phyloP scores from a whole-genome alignment of 1,140 invertebrate genomes.

The Zeugodacus cucurbitae region DNA sequence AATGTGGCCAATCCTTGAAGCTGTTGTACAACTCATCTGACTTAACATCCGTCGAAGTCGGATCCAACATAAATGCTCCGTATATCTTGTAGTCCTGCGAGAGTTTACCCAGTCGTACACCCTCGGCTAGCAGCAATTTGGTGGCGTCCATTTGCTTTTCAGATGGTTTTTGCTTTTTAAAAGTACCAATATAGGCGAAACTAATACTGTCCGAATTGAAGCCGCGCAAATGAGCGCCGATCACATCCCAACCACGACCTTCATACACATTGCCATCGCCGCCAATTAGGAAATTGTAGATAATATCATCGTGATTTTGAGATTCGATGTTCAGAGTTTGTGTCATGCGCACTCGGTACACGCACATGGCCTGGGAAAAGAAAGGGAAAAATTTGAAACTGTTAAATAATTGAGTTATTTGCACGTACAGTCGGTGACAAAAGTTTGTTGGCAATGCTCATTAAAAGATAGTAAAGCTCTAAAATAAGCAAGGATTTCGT shows the following conservation, averaged over 20 bases:
- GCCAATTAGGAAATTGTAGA: conserved; percentile 74
- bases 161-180: conserved; percentile 66
- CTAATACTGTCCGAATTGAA: conserved; percentile 73
- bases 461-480: no score
- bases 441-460: no score
- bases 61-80: conserved; percentile 71
- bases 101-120: conserved; percentile 70
- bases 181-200: conserved; percentile 71
- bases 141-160: conserved; percentile 71
- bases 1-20: conserved; percentile 71
- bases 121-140: conserved; percentile 69
- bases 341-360: conserved; percentile 70
- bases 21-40: conserved; percentile 72
- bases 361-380: conserved; percentile 67
- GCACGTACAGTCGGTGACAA: background rate
- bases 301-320: conserved; percentile 70
- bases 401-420: background rate
- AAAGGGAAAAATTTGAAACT: background rate
- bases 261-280: conserved; percentile 75
- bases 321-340: conserved; percentile 83
- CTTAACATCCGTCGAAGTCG: conserved; percentile 73
- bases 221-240: conserved; percentile 70
- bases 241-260: conserved; percentile 72
- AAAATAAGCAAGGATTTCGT: no score
- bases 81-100: conserved; percentile 71